Percentiles rank a stretch among this genome's conserved stretches.
These are phyloP conservation scores for Embiotoca jacksoni DNA, from an alignment of 2,113 vertebrate species.

Conservation along the genomic window DNA sequence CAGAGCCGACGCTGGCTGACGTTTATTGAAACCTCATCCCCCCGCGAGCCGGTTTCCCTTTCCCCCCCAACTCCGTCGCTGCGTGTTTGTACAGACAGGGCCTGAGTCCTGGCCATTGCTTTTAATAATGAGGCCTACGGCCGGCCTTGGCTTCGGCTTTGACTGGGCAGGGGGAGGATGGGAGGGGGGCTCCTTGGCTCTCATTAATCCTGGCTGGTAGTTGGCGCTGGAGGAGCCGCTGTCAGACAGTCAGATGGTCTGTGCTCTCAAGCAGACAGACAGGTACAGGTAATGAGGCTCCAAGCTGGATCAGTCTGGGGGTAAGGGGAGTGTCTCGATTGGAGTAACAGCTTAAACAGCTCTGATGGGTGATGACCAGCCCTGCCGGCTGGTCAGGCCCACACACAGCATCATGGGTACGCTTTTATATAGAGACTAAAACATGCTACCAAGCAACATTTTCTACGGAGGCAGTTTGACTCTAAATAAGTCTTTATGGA, in stretches of 20 bases:
- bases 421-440: neutral
- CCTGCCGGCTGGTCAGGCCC: neutral
- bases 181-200: constrained; percentile 74
- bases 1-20: constrained; percentile 95
- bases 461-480: too few species aligned
- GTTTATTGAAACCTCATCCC: constrained; percentile 99
- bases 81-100: constrained; percentile 95
- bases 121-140: constrained; percentile 94
- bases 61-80: constrained; percentile 80
- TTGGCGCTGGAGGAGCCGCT: constrained; percentile 47
- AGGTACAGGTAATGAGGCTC: constrained; percentile 58
- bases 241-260: constrained; percentile 55
- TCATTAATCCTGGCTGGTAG: constrained; percentile 69
- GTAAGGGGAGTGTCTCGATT: neutral
- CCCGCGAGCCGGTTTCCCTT: constrained; percentile 87
- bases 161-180: constrained; percentile 85
- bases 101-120: constrained; percentile 90
- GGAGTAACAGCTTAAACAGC: constrained; percentile 7
- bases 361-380: constrained; percentile 14
- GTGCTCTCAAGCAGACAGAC: constrained; percentile 35
- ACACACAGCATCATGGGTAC: neutral
- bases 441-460: neutral
- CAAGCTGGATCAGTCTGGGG: constrained; percentile 20
- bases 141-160: constrained; percentile 89
- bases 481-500: too few species aligned